phyloP scores from a whole-genome alignment of 2,888 invertebrate species.

The Dryobotodes eremita region DNA sequence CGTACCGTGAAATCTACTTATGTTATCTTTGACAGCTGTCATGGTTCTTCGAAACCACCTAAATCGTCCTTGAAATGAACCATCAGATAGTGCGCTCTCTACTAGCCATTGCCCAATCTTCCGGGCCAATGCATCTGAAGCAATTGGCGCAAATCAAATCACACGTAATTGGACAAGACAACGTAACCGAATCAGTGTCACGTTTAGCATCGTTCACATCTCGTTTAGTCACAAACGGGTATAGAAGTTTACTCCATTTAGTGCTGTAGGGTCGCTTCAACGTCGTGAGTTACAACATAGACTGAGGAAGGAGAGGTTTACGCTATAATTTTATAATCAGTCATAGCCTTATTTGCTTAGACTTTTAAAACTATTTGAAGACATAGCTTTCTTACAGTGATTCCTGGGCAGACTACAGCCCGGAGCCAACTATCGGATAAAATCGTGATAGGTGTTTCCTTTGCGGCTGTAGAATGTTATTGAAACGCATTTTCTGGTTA shows the following conservation, averaged over 20 bases:
- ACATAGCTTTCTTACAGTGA: conserved; percentile 30
- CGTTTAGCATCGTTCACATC: conserved; percentile 56
- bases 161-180: conserved; percentile 71
- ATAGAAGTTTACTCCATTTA: conserved; percentile 46
- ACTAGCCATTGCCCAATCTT: conserved; percentile 59
- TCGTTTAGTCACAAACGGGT: conserved; percentile 52
- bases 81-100: conserved; percentile 39
- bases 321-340: conserved; percentile 56
- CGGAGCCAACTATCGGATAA: conserved; percentile 47
- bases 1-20: conserved; percentile 20
- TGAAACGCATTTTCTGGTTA: conserved; percentile 47
- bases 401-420: conserved; percentile 40
- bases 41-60: conserved; percentile 30
- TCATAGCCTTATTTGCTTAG: conserved; percentile 38
- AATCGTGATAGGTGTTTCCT: conserved; percentile 48
- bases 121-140: conserved; percentile 56
- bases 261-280: conserved; percentile 15
- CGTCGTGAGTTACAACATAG: conserved; percentile 53
- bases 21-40: conserved; percentile 53
- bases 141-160: conserved; percentile 65
- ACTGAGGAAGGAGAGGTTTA: conserved; percentile 26
- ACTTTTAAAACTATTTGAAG: conserved; percentile 8
- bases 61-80: conserved; percentile 48
- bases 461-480: conserved; percentile 43
- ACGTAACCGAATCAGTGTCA: conserved; percentile 68